Percentiles rank a stretch among this genome's conserved stretches.
Evolutionary conservation across 2,113 vertebrate species (phyloP).

Genomic region (Zosterops borbonicus): DNA sequence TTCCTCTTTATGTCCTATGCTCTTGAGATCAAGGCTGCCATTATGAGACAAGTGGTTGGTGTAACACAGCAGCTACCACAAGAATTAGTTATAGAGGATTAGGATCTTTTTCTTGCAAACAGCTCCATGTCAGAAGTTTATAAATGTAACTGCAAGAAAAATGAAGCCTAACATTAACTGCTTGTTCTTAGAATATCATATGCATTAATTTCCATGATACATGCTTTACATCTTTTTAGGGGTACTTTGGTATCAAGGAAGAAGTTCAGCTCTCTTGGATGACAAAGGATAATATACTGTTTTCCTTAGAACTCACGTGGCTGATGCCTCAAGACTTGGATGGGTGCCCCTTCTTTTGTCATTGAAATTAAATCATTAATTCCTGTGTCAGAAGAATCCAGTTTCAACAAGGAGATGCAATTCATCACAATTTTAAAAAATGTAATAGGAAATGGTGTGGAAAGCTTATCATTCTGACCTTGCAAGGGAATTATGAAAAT

Average conservation of each 20-base stretch:
- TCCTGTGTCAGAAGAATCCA: neutral
- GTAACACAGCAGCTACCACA: neutral
- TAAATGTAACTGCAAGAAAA: neutral
- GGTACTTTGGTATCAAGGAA: neutral
- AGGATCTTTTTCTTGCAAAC: neutral
- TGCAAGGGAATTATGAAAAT: neutral
- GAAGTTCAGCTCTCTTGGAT: neutral
- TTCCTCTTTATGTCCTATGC: neutral
- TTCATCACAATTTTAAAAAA: neutral
- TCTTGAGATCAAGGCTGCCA: neutral
- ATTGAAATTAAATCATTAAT: neutral
- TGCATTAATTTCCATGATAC: neutral
- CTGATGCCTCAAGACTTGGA: neutral
- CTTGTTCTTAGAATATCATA: neutral
- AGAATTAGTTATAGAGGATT: neutral
- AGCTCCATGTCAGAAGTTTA: neutral
- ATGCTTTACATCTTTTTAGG: neutral
- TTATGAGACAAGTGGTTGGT: neutral
- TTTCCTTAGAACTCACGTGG: neutral
- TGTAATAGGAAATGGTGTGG: neutral
- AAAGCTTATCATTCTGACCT: slow-evolving; percentile 2
- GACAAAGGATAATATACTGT: neutral
- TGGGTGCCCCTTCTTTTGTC: neutral
- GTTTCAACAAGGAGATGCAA: neutral
- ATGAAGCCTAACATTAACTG: neutral